Base-by-base conservation (phyloP, 1,140 invertebrate genomes). In the Drosophila orosa region DNA sequence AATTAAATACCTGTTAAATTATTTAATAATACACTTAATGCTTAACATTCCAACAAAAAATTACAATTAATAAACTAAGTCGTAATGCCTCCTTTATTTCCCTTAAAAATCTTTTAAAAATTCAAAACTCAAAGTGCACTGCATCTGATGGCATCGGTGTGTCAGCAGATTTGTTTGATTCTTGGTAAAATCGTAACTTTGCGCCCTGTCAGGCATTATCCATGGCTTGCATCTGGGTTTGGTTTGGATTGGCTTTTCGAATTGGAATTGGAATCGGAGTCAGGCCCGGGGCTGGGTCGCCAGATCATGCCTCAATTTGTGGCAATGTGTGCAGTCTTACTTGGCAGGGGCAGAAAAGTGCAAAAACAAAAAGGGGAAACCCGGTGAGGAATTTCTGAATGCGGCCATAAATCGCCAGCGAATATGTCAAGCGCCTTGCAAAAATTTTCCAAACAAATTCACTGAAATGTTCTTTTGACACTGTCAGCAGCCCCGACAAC, bases 241-340 rank as follows among this genome's bases (percentile, higher is more conserved):
- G 39, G 25, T 27, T 52, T 52, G 22, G 10, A 19, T 45, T 47
- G 25, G 25, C 45, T 47, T 42, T 56, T 44, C 45, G 24, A 37
- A 57, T 80, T 31, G 61, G 45, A 24, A 33, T 40, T 15, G 63
- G 13, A 52, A 24, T 35, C 50, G 50, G 19, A 52, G 19, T 52
- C 50, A 27, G 25, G 5, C 9, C 3, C 15, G 48, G 79, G 79
- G 79, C 48, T 67, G 62, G 65, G 74, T 54, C 39, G 59, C 61
- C 31, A 42, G 65, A 56, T 59, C 59, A 56, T 74, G 57, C 58
- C 78, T 71, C 68, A 89, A 86, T 83, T 79, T 83, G 79, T 75
- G 81, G 75, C 79, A 89, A 89, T 74, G 68, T 54, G 50, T 87
- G 84, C 84, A 87, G 75, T 80, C 79, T 83, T 68, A 83, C 60